phyloP scores from a whole-genome alignment of 2,797 vertebrate genomes.

The Acanthurus tractus region DNA sequence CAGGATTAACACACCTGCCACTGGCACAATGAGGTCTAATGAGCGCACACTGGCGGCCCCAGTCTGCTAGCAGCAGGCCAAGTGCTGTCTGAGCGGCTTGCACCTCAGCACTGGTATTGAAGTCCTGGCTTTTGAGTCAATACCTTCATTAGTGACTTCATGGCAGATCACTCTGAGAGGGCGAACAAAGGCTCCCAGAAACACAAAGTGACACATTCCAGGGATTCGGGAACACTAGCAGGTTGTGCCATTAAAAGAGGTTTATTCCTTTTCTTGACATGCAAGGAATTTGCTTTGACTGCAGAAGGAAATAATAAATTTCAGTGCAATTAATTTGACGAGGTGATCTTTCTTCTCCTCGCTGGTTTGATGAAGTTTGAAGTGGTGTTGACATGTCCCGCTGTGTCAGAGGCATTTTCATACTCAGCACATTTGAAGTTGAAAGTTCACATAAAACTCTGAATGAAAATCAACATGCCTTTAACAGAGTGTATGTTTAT shows the following conservation, averaged over 20 bases:
- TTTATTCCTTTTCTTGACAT: constrained; percentile 43
- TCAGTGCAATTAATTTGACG: constrained; percentile 43
- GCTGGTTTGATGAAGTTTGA: constrained; percentile 24
- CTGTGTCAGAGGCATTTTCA: not conserved
- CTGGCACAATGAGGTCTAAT: constrained; percentile 72
- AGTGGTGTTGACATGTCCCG: constrained; percentile 25
- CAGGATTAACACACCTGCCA: constrained; percentile 81
- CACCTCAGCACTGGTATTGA: constrained; percentile 60
- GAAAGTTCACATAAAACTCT: not conserved
- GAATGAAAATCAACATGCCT: not conserved
- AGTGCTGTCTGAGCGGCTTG: constrained; percentile 60
- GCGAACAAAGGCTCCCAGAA: constrained; percentile 65
- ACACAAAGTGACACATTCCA: constrained; percentile 80
- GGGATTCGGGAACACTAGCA: constrained; percentile 64
- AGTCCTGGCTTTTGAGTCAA: constrained; percentile 69
- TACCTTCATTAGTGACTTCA: constrained; percentile 81
- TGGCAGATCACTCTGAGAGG: constrained; percentile 56
- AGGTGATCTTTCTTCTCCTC: constrained; percentile 9
- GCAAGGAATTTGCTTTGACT: constrained; percentile 52
- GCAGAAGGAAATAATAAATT: constrained; percentile 25
- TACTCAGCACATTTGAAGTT: not conserved
- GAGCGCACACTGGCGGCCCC: constrained; percentile 57
- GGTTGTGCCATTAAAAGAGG: constrained; percentile 57
- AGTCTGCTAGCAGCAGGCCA: constrained; percentile 59
- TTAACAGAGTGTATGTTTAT: not conserved